A percentile compares a stretch with the other conserved stretches of the same genome.
Conservation (phyloP, 2,888 invertebrate genomes). For the Muscina levida region DNA sequence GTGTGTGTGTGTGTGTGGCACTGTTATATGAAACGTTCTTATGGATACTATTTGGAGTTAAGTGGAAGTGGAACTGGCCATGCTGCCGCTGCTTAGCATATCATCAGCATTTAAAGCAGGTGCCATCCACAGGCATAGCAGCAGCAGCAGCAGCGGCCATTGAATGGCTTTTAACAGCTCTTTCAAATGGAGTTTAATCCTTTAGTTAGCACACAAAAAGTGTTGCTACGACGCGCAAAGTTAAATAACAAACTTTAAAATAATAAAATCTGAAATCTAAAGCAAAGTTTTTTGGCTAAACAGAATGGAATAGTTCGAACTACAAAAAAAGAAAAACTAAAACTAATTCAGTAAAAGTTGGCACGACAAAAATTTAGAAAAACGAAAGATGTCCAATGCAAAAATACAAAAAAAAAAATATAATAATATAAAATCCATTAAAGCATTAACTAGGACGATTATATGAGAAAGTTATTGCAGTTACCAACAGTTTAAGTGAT, state of each 20-base stretch:
- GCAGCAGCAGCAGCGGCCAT: constrained; percentile 65
- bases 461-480: too few relatives aligned
- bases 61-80: background rate
- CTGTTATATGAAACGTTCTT: constrained; percentile 23
- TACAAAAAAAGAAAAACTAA: background rate
- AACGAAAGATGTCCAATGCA: constrained; percentile 12
- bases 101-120: constrained; percentile 67
- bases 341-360: background rate
- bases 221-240: background rate
- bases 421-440: constrained; percentile 51
- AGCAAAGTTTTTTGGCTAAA: constrained; percentile 6
- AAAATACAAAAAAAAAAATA: constrained; percentile 1
- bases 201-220: constrained; percentile 44
- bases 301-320: too few relatives aligned
- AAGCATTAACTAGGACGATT: constrained; percentile 48
- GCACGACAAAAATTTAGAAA: background rate
- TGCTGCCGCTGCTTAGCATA: constrained; percentile 65
- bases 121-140: constrained; percentile 66
- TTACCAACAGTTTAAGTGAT: too few relatives aligned
- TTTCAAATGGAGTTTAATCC: constrained; percentile 60
- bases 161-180: constrained; percentile 56
- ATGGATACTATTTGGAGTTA: background rate
- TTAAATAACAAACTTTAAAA: constrained; percentile 35
- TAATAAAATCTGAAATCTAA: constrained; percentile 30
- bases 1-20: constrained; percentile 9